Evolutionary conservation across 2,113 vertebrate genomes (phyloP).

Genomic region (Eonycteris spelaea): DNA sequence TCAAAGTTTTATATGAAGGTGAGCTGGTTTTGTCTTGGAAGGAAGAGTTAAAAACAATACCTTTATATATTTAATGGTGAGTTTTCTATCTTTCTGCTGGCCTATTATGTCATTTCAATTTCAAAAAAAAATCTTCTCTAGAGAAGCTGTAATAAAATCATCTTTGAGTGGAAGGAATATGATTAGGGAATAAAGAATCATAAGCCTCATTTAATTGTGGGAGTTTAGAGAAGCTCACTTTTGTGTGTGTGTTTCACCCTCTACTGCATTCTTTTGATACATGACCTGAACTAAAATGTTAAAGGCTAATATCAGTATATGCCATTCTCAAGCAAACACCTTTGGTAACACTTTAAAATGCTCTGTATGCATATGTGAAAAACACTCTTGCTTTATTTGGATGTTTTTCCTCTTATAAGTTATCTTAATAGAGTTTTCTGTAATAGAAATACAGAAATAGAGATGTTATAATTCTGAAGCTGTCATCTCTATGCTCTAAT

Average conservation of each 20-base stretch:
- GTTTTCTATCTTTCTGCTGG: conserved; percentile 18
- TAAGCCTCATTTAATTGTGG: not conserved
- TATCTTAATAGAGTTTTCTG: not conserved
- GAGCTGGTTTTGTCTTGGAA: conserved; percentile 17
- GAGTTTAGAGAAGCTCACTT: not conserved
- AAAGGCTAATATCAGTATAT: not conserved
- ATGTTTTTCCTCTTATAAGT: not conserved
- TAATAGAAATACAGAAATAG: not conserved
- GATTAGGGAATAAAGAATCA: not conserved
- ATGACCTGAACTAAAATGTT: not conserved
- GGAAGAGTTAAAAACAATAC: conserved; percentile 11
- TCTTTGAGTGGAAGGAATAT: not conserved
- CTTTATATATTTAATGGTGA: not conserved
- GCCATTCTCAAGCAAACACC: not conserved
- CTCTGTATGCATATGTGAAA: not conserved
- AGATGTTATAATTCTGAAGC: not conserved
- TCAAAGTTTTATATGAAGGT: not conserved
- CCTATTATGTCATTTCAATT: conserved; percentile 47
- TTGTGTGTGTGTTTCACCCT: not conserved
- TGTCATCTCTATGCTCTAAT: not conserved
- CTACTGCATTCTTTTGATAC: not conserved
- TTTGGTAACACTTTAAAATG: not conserved
- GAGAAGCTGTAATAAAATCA: conserved; percentile 47
- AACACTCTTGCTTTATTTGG: not conserved
- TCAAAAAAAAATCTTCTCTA: not conserved